Base-by-base conservation (phyloP, 2,797 vertebrate species). In the Molossus alvarezi region DNA sequence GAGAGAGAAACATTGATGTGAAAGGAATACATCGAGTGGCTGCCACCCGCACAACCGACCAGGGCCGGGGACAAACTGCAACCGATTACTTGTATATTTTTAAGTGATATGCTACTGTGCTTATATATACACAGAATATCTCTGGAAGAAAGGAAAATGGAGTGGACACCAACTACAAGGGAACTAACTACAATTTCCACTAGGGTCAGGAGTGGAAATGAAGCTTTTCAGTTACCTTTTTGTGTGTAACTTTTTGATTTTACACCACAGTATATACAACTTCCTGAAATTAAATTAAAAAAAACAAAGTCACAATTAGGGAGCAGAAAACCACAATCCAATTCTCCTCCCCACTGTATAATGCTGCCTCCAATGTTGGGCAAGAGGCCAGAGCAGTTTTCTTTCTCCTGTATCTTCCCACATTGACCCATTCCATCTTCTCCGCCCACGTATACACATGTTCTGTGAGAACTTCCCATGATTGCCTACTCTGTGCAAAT, bases 221-320 rank as follows among this genome's bases (percentile, higher is more conserved):
- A 92, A 90, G 20, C 6, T 77, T 81, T 76, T 86, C 14, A 65
- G 6, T 55, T 79, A 41, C 33, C 77, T 29, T 86, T 73, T 33
- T 65, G n/a, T n/a, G 60, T 64, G 6, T 51, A 76, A 93, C 51
- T 53, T 91, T 87, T 65, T 8, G 11, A 37, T 83, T 95, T 79
- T 86, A 87, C 5, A 51, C 10, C 14, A n/a, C 12, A 79, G 10
- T 60, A 41, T 58, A 57, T 75, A 65, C 11, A 94, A 67, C 65
- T 88, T 90, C 13, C 21, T 92, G 48, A 81, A 94, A 92, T 51
- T 57, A 90, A 94, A 64, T 75, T n/a, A n/a, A 8, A 92, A 96
- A 93, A 93, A 92, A 82, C 12, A 55, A 94, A 45, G 33, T 88
- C 88, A 64, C 37, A 88, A 53, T 72, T 55, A 91, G 37, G n/a